Percentiles rank a stretch among this genome's conserved stretches.
Conservation (phyloP, 2,113 vertebrate genomes). For the Mystacornis crossleyi region DNA sequence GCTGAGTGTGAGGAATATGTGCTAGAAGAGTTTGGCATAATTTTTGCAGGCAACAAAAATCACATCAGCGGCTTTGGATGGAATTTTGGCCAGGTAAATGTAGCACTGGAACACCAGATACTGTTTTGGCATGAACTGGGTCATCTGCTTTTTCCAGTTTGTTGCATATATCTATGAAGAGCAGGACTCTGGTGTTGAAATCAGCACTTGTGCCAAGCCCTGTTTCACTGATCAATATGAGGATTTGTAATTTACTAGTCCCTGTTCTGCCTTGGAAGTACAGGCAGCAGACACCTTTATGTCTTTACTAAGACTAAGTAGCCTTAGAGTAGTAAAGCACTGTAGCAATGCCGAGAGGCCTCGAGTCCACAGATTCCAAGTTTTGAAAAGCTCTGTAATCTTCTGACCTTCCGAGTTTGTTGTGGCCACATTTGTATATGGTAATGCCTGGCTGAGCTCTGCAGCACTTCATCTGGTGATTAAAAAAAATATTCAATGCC, state of each 20-base stretch:
- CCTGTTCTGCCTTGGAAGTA: not conserved
- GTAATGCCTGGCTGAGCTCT: not conserved
- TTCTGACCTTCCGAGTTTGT: not conserved
- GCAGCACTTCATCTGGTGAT: not conserved
- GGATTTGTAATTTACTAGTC: not conserved
- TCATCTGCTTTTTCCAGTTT: not conserved
- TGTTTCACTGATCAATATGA: not conserved
- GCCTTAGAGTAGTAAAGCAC: not conserved
- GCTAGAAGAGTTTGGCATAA: slow-evolving; percentile 81
- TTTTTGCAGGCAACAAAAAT: slow-evolving; percentile 77
- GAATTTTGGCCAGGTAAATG: slow-evolving; percentile 86
- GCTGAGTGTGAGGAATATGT: slow-evolving; percentile 83
- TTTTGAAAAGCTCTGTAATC: not conserved
- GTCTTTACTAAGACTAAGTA: not conserved
- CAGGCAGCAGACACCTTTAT: not conserved
- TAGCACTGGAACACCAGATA: not conserved
- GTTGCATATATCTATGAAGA: not conserved
- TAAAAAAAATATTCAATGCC: not conserved
- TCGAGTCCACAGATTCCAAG: not conserved
- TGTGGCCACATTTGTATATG: not conserved
- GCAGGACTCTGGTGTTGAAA: not conserved
- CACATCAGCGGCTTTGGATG: slow-evolving; percentile 73
- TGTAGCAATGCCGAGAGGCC: not conserved
- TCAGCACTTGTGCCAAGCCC: not conserved
- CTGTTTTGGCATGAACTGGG: not conserved